A percentile compares a stretch with the other conserved stretches of the same genome.
phyloP scores from a whole-genome alignment of 35 echinoderm and acorn worm species.

The Apostichopus californicus region DNA sequence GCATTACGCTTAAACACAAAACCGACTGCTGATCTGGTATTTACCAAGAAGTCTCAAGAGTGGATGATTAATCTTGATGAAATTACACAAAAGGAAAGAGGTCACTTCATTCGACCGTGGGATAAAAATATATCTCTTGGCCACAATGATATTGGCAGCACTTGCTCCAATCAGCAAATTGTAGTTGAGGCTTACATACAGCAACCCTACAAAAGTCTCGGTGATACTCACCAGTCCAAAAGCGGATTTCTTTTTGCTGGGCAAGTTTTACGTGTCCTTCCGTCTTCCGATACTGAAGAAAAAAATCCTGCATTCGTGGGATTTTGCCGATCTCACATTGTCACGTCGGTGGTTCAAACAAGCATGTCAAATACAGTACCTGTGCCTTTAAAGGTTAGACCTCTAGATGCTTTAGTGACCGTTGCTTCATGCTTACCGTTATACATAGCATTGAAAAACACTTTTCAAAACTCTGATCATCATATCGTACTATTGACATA shows the following conservation, averaged over 20 bases:
- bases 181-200: not conserved
- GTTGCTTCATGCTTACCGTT: not conserved
- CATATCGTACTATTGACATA: not conserved
- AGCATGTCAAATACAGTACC: not conserved
- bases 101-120: not conserved
- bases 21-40: not conserved
- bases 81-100: not conserved
- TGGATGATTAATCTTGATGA: slow-evolving; percentile 9
- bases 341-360: not conserved
- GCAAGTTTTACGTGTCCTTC: not conserved
- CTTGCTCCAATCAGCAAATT: not conserved
- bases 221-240: not conserved
- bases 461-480: not conserved
- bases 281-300: too few relatives aligned
- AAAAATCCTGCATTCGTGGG: not conserved
- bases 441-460: not conserved
- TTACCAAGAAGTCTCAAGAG: not conserved
- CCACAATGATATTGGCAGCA: not conserved
- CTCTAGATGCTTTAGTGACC: not conserved
- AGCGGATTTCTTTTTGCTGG: slow-evolving; percentile 1
- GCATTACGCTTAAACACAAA: not conserved
- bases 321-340: not conserved
- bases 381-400: not conserved
- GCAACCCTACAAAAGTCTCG: not conserved
- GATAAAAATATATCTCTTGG: not conserved